Percentiles rank a stretch among this genome's conserved stretches.
Evolutionary conservation across 2,888 invertebrate species (phyloP).

Genomic region (Andrena haemorrhoa): DNA sequence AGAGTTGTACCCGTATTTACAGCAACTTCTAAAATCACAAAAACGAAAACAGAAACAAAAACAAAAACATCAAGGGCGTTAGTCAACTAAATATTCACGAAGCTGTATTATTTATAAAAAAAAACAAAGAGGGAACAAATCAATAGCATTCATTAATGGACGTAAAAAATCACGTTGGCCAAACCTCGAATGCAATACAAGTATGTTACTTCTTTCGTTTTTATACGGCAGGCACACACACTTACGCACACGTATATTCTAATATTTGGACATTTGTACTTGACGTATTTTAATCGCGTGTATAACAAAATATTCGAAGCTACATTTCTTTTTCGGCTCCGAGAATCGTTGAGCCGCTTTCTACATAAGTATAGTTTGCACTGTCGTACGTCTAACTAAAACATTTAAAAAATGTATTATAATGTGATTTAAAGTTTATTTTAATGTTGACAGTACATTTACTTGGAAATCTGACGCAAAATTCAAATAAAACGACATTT

Average conservation of each 20-base stretch:
- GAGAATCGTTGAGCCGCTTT: constrained; percentile 42
- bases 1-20: constrained; percentile 11
- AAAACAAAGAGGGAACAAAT: constrained; percentile 18
- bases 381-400: constrained; percentile 40
- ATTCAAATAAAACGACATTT: not conserved
- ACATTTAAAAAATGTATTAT: not conserved
- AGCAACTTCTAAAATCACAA: constrained; percentile 30
- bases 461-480: not conserved
- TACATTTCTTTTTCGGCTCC: constrained; percentile 53
- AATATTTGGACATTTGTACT: constrained; percentile 80
- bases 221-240: constrained; percentile 58
- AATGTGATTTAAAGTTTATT: constrained; percentile 7
- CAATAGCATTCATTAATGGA: constrained; percentile 30
- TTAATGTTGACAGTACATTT: not conserved
- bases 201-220: constrained; percentile 21
- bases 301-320: constrained; percentile 80
- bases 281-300: constrained; percentile 74
- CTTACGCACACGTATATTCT: constrained; percentile 62
- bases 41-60: not conserved
- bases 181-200: constrained; percentile 30
- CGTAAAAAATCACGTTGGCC: constrained; percentile 2
- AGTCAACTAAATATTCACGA: constrained; percentile 2
- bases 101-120: constrained; percentile 1
- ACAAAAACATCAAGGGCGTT: constrained; percentile 19
- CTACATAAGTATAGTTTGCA: constrained; percentile 57